Base-by-base conservation (phyloP, 2,888 invertebrate species). In the Temnothorax rugatulus region DNA sequence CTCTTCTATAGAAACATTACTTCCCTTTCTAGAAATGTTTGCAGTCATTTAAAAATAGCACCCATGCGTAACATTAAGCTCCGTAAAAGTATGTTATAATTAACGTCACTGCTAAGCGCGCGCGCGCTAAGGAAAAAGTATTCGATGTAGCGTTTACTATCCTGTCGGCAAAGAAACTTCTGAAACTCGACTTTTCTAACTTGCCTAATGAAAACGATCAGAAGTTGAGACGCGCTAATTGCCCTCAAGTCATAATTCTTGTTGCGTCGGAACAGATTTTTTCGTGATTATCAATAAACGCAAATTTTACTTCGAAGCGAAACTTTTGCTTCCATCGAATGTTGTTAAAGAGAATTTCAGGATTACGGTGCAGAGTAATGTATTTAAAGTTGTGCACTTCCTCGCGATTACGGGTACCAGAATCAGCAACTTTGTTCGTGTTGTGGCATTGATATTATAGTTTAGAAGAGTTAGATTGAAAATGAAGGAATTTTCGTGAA, bases 11-110 rank as follows among this genome's bases (percentile, higher is more conserved):
- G 59, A 66, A 59, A 44, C 44, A 52, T 57, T 29, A 4, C 4
- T 29, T 29, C 29, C 4, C 4, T 4, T 29, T 29, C 29, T 29
- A 29, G 38, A 77, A 83, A 82, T 82, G 59, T 82, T 82, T 61
- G 69, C 68, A 64, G 68, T 76, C 18, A 64, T 66, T 73, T 82
- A 84, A 82, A 85, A 87, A 82, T 85, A 87, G 66, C 66, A 75
- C 41, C 50, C 41, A 38, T 57, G 25, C 73, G 59, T 25, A 59
- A 81, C 47, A 9, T 25, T 9, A 13, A 47, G 34, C 5, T 25
- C 47, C 4, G 47, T 34, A 44, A 13, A 81, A 47, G 5, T 68
- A 68, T 47, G 79, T 71, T 71, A 81, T 59, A 81, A 81, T 81
- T 81, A 81, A 81, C 69, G 44, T 79, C 34, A 25, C 25, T 50